Percentiles rank a stretch among this genome's conserved stretches.
phyloP scores from a whole-genome alignment of 2,888 invertebrate genomes.

The Brachylomia viminalis region DNA sequence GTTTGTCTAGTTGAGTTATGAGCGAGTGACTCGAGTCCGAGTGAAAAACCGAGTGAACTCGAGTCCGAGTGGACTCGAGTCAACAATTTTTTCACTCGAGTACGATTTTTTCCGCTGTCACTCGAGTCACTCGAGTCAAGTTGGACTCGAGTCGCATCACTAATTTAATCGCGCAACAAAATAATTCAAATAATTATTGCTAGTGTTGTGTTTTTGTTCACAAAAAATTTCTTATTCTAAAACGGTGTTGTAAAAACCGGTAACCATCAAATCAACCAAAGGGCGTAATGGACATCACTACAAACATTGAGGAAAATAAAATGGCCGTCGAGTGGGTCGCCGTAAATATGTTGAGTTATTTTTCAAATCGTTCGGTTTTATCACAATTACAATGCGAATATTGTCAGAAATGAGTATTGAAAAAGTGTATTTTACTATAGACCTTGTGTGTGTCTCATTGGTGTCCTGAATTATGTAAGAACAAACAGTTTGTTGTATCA shows the following conservation, averaged over 20 bases:
- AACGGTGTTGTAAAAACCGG: slow-evolving; percentile 30
- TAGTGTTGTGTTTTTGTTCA: neutral
- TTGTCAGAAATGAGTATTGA: slow-evolving; percentile 74
- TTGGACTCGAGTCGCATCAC: too few species aligned
- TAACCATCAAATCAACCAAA: slow-evolving; percentile 6
- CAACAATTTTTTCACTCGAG: too few species aligned
- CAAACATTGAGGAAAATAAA: slow-evolving; percentile 74
- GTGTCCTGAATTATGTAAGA: slow-evolving; percentile 85
- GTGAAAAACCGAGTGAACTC: too few species aligned
- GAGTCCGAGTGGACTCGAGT: too few species aligned
- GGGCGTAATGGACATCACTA: slow-evolving; percentile 51
- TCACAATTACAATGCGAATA: slow-evolving; percentile 78
- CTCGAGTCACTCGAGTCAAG: too few species aligned
- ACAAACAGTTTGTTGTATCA: slow-evolving; percentile 80
- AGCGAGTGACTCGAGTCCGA: too few species aligned
- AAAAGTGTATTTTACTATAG: slow-evolving; percentile 71
- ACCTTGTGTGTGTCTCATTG: slow-evolving; percentile 71
- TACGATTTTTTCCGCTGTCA: too few species aligned
- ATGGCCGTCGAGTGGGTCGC: slow-evolving; percentile 83
- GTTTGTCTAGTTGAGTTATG: too few species aligned
- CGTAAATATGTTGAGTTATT: slow-evolving; percentile 82
- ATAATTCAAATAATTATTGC: neutral
- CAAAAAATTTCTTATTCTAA: neutral
- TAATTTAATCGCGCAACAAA: too few species aligned
- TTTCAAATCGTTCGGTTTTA: slow-evolving; percentile 70